Conservation (phyloP, 2,888 invertebrate species). For the Cylindroiulus punctatus region DNA sequence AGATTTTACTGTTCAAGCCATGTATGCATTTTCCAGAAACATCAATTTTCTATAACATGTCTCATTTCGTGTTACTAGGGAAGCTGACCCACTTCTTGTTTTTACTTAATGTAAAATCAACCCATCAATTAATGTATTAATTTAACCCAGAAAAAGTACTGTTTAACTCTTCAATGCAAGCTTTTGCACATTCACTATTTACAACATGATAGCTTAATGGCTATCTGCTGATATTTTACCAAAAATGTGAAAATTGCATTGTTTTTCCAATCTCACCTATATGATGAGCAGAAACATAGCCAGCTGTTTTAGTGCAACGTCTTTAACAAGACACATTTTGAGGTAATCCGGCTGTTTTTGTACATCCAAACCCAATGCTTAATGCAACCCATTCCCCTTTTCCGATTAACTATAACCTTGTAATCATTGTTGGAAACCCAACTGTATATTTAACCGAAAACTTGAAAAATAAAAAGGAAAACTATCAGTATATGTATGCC, state of each 20-base stretch:
- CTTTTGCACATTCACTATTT: neutral
- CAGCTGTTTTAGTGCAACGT: slow-evolving; percentile 3
- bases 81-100: no score
- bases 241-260: neutral
- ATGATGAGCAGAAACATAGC: neutral
- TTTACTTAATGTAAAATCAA: no score
- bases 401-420: slow-evolving; percentile 21
- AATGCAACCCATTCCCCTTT: slow-evolving; percentile 20
- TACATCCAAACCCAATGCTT: slow-evolving; percentile 10
- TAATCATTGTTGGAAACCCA: slow-evolving; percentile 21
- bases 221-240: neutral
- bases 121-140: no score
- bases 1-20: no score
- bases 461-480: neutral
- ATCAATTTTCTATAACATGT: no score
- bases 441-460: slow-evolving; percentile 17
- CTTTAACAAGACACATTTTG: slow-evolving; percentile 26
- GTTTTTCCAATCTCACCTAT: neutral
- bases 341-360: neutral
- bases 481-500: slow-evolving; percentile 12
- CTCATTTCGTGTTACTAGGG: no score
- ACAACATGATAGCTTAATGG: neutral
- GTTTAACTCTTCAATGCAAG: neutral
- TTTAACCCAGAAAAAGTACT: neutral
- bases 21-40: no score